These are phyloP conservation scores for Holothuria scabra DNA, from an alignment of 53 echinoderm and acorn worm genomes.

Conservation along the genomic window DNA sequence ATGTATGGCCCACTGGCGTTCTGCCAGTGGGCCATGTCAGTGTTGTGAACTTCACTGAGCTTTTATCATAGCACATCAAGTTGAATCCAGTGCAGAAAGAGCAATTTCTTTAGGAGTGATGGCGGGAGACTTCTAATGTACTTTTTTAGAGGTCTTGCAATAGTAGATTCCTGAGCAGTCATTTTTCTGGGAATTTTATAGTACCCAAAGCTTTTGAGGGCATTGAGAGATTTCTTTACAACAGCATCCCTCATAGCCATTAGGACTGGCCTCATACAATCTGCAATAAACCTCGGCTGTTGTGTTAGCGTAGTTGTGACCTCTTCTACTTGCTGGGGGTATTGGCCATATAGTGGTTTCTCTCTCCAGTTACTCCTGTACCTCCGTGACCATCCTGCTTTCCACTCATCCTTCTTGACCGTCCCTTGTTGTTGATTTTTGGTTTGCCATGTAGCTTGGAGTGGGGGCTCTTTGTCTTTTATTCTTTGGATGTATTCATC, in stretches of 20 bases:
- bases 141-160: constrained; percentile 45
- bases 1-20: constrained; percentile 21
- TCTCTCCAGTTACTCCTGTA: too few relatives aligned
- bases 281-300: constrained; percentile 54
- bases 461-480: too few relatives aligned
- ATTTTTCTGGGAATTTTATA: constrained; percentile 47
- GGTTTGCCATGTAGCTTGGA: too few relatives aligned
- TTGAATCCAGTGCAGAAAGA: constrained; percentile 48
- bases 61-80: not conserved
- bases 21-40: not conserved
- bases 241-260: constrained; percentile 41
- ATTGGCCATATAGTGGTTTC: too few relatives aligned
- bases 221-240: constrained; percentile 18
- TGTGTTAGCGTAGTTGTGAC: too few relatives aligned
- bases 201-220: constrained; percentile 33
- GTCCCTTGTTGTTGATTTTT: too few relatives aligned
- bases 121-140: constrained; percentile 50
- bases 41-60: not conserved
- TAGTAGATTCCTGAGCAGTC: constrained; percentile 23
- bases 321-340: too few relatives aligned
- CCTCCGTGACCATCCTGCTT: too few relatives aligned
- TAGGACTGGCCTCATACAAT: constrained; percentile 49
- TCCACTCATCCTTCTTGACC: too few relatives aligned
- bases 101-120: constrained; percentile 51
- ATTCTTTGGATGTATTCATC: too few relatives aligned